Evolutionary conservation across 2,888 invertebrate species (phyloP).

Genomic region (Metellina segmentata): DNA sequence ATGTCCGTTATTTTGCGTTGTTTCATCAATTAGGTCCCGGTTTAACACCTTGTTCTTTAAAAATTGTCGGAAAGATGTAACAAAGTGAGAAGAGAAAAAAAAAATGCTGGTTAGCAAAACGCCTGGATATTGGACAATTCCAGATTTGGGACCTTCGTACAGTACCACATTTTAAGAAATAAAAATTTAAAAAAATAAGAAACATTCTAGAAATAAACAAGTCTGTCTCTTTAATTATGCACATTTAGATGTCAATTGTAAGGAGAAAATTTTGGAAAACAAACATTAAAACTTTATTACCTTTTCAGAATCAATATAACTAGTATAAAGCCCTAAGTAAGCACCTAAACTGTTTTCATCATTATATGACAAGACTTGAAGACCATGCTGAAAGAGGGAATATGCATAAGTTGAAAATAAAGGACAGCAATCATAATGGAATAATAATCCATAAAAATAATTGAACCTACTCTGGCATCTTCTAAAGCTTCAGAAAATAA

Average conservation of each 20-base stretch:
- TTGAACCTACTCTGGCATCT: conserved; percentile 79
- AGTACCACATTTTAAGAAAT: background rate
- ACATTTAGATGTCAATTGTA: background rate
- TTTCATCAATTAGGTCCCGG: no score
- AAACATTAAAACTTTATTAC: conserved; percentile 77
- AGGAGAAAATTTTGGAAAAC: background rate
- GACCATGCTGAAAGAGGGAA: conserved; percentile 79
- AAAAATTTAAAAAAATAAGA: background rate
- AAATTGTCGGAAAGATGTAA: no score
- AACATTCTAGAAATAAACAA: no score
- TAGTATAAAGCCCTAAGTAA: conserved; percentile 80
- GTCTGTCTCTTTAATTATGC: no score
- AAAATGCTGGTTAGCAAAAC: no score
- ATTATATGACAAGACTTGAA: conserved; percentile 80
- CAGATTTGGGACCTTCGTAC: no score
- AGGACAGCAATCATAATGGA: background rate
- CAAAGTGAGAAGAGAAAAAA: no score
- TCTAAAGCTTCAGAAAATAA: conserved; percentile 80
- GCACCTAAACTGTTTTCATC: conserved; percentile 81
- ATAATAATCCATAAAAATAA: background rate
- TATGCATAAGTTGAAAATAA: background rate
- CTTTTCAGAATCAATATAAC: conserved; percentile 81
- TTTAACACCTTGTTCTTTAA: no score
- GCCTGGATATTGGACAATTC: no score
- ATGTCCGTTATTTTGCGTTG: no score